A percentile compares a stretch with the other conserved stretches of the same genome.
Evolutionary conservation across 2,888 invertebrate species (phyloP).

Genomic region (Timandra comae): DNA sequence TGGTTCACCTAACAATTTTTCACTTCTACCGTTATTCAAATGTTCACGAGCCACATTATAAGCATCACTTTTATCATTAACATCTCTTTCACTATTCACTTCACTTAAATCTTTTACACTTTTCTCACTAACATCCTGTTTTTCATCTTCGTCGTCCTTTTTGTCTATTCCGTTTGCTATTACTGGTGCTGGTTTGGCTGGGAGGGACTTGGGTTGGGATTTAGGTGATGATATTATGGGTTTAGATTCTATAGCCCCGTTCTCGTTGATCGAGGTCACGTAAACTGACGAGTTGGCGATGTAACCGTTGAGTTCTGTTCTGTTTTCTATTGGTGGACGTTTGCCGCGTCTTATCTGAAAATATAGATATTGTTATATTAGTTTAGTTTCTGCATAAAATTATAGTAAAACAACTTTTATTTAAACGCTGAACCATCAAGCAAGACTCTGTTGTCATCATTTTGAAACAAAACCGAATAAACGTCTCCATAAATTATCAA

Average conservation of each 20-base stretch:
- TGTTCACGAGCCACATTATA: conserved; percentile 65
- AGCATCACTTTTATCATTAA: conserved; percentile 60
- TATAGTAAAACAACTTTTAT: too few species aligned
- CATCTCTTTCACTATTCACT: conserved; percentile 65
- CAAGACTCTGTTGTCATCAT: too few species aligned
- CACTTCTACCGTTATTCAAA: conserved; percentile 82
- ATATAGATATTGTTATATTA: conserved; percentile 49
- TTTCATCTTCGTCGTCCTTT: conserved; percentile 45
- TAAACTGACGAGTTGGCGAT: conserved; percentile 89
- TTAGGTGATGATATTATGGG: conserved; percentile 69
- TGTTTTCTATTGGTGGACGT: conserved; percentile 67
- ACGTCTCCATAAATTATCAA: too few species aligned
- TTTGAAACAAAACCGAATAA: too few species aligned
- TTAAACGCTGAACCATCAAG: too few species aligned
- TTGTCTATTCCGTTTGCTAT: conserved; percentile 62
- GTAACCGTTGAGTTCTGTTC: conserved; percentile 85
- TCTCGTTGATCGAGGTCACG: conserved; percentile 83
- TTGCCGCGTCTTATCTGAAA: conserved; percentile 81
- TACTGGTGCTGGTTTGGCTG: conserved; percentile 64
- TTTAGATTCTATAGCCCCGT: conserved; percentile 67
- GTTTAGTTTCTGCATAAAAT: too few species aligned
- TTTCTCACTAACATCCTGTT: conserved; percentile 36
- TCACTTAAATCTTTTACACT: conserved; percentile 33
- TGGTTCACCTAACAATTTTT: conserved; percentile 82
- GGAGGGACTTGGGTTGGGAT: conserved; percentile 61